These are phyloP conservation scores for Apodemus speciosus DNA, from an alignment of 2,113 vertebrate genomes.

Conservation along the genomic window DNA sequence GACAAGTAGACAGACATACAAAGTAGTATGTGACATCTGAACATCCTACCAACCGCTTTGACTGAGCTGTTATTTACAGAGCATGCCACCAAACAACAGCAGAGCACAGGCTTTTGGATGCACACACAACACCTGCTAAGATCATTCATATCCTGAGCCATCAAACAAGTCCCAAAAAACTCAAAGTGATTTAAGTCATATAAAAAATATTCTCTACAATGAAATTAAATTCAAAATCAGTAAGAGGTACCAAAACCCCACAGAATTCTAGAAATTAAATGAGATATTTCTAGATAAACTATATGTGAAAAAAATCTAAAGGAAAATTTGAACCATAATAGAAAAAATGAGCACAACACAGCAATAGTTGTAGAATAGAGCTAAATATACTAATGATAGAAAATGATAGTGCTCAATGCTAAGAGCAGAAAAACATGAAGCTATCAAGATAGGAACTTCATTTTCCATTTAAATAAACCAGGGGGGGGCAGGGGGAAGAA, in stretches of 20 bases:
- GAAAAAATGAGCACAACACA: neutral
- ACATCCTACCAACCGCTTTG: neutral
- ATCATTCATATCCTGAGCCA: neutral
- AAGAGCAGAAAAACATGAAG: neutral
- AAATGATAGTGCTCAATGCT: neutral
- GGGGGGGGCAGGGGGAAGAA: neutral
- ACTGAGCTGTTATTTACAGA: neutral
- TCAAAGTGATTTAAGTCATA: too few relatives aligned
- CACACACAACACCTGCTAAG: neutral
- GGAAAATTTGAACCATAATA: neutral
- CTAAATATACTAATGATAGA: neutral
- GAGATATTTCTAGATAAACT: slow-evolving; percentile 29
- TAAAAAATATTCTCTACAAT: slow-evolving; percentile 31
- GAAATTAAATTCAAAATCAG: slow-evolving; percentile 52
- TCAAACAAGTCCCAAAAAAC: slow-evolving; percentile 6
- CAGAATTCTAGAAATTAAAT: slow-evolving; percentile 40
- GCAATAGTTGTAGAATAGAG: neutral
- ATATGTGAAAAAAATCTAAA: slow-evolving; percentile 30
- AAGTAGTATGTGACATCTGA: neutral
- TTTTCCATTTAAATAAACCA: neutral
- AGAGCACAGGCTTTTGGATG: neutral
- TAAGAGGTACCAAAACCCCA: slow-evolving; percentile 20
- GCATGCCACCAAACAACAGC: neutral
- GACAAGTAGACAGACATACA: neutral
- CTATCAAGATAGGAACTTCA: slow-evolving; percentile 12